Conservation (phyloP, 2,888 invertebrate species). For the Campoplex capitator region DNA sequence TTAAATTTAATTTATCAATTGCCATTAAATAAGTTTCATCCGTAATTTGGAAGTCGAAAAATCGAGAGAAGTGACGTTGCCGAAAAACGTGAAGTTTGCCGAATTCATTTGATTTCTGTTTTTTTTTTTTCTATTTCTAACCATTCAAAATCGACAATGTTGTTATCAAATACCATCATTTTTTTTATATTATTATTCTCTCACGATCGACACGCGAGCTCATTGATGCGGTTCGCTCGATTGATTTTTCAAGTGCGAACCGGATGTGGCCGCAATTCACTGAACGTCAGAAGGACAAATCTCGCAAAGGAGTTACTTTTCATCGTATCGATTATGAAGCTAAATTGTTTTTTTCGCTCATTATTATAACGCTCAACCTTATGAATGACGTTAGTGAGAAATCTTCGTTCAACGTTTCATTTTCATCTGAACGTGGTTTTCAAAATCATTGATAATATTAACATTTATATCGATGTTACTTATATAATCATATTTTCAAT, state of each 20-base stretch:
- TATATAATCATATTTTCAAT: too few relatives aligned
- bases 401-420: too few relatives aligned
- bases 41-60: slow-evolving; percentile 63
- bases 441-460: neutral
- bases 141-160: neutral
- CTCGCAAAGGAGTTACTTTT: neutral
- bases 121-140: neutral
- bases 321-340: neutral
- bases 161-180: neutral
- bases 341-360: neutral
- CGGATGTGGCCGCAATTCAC: slow-evolving; percentile 19
- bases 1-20: slow-evolving; percentile 9
- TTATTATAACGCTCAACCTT: neutral
- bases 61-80: slow-evolving; percentile 7
- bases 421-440: neutral
- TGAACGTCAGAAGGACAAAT: slow-evolving; percentile 2
- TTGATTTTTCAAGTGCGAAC: slow-evolving; percentile 13
- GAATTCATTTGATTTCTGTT: slow-evolving; percentile 2
- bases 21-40: slow-evolving; percentile 10
- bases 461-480: too few relatives aligned
- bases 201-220: neutral
- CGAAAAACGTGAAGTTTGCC: slow-evolving; percentile 4
- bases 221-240: slow-evolving; percentile 1
- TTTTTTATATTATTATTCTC: neutral
- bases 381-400: neutral